Base-by-base conservation (phyloP, 2,888 invertebrate species). In the Polydrusus pterygomalis region DNA sequence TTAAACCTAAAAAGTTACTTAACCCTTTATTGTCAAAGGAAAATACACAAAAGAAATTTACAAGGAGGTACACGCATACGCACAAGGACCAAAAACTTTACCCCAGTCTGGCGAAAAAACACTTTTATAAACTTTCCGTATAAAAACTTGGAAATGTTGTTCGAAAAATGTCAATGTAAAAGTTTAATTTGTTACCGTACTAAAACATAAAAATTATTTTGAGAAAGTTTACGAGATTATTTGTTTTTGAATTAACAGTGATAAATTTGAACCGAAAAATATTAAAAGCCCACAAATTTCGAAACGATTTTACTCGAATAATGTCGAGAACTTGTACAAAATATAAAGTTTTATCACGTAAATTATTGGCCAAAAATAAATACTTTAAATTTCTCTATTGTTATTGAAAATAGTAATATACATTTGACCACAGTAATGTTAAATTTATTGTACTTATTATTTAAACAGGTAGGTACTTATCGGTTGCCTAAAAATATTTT, bases 81-180 rank as follows among this genome's bases (percentile, higher is more conserved):
- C 43, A n/a, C 13, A 43, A 43, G 2, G n/a, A 43, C 43, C 2
- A n/a, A 43, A 43, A 43, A 43, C 43, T 43, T 43, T 43, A n/a
- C 13, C 3, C 5, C n/a, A 43, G 43, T 43, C 43, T 43, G 43
- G 43, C n/a, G n/a, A 43, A n/a, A 43, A 43, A 43, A n/a, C 43
- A 43, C 43, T 43, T 43, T 43, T 47, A 47, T 7, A 9, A 47
- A 47, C 15, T 47, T 47, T 47, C 8, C 7, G n/a, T n/a, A 47
- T 17, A 47, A 15, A 47, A 47, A 43, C 43, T 43, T 43, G n/a
- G n/a, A 43, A 43, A 43, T n/a, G 43, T 43, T 47, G 47, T 47
- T 47, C 17, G 17, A 9, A 47, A 43, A 47, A 15, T 15, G 47
- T 13, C 47, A 47, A 47, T 47, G n/a, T 47, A 47, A 47, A 47